These are phyloP conservation scores for Escarpia spicata DNA, from an alignment of 2,888 invertebrate species.

Conservation along the genomic window DNA sequence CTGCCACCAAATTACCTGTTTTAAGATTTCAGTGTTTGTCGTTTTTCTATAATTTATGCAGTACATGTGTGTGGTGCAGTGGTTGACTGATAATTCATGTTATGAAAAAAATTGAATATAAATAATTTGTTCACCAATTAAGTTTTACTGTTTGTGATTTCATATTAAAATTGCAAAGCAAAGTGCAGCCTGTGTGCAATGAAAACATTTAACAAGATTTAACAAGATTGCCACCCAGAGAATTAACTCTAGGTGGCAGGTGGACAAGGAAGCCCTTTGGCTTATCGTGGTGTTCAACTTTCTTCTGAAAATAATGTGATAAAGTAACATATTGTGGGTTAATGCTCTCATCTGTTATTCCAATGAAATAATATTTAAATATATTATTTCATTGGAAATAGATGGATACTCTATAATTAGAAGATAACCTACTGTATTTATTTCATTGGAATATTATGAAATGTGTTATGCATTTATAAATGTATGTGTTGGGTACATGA, in stretches of 20 bases:
- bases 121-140: not conserved
- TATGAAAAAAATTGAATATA: not conserved
- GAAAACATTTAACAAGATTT: no score
- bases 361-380: not conserved
- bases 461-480: not conserved
- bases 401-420: not conserved
- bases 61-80: not conserved
- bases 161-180: not conserved
- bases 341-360: not conserved
- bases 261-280: no score
- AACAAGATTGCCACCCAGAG: no score
- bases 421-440: constrained; percentile 17
- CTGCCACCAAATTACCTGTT: constrained; percentile 12
- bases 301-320: not conserved
- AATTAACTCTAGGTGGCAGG: no score
- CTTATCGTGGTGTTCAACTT: not conserved
- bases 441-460: not conserved
- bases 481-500: not conserved
- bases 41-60: not conserved
- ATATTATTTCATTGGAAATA: not conserved
- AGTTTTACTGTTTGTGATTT: not conserved
- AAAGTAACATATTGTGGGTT: not conserved
- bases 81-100: not conserved
- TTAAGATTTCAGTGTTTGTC: not conserved
- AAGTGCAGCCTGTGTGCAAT: not conserved